Percentiles rank a stretch among this genome's conserved stretches.
These are phyloP conservation scores for Paradoxurus hermaphroditus DNA, from an alignment of 2,113 vertebrate species.

Conservation along the genomic window DNA sequence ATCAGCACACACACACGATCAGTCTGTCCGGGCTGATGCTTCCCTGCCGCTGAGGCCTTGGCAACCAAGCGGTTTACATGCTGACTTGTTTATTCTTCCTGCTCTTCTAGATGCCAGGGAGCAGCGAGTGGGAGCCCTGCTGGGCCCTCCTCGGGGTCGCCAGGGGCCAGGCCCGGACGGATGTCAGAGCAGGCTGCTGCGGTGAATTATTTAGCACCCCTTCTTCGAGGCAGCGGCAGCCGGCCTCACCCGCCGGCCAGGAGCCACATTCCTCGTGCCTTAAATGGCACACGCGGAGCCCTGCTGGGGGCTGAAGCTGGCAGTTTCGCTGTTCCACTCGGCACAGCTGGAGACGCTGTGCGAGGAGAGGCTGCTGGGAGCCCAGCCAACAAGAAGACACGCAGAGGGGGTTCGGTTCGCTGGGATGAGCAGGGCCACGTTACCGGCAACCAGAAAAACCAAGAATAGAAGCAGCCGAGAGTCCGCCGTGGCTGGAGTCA, in stretches of 20 bases:
- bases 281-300: neutral
- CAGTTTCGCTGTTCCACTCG: neutral
- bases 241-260: slow-evolving; percentile 18
- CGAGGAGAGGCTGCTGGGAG: neutral
- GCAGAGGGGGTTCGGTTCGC: neutral
- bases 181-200: slow-evolving; percentile 67
- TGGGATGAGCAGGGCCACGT: neutral
- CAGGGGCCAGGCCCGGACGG: slow-evolving; percentile 34
- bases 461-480: neutral
- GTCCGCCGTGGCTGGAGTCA: neutral
- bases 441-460: neutral
- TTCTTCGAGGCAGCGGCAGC: slow-evolving; percentile 11
- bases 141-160: slow-evolving; percentile 61
- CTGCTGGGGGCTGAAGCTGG: neutral
- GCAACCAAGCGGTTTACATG: neutral
- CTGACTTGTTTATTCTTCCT: slow-evolving; percentile 1
- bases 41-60: neutral
- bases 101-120: neutral
- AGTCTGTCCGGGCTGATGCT: neutral
- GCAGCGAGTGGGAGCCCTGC: neutral
- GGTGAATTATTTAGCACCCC: slow-evolving; percentile 79
- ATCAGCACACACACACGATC: accelerated
- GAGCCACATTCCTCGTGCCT: slow-evolving; percentile 26
- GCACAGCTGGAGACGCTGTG: neutral
- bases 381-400: neutral